These are phyloP conservation scores for Lipophrys pholis DNA, from an alignment of 2,113 vertebrate genomes.

Conservation along the genomic window DNA sequence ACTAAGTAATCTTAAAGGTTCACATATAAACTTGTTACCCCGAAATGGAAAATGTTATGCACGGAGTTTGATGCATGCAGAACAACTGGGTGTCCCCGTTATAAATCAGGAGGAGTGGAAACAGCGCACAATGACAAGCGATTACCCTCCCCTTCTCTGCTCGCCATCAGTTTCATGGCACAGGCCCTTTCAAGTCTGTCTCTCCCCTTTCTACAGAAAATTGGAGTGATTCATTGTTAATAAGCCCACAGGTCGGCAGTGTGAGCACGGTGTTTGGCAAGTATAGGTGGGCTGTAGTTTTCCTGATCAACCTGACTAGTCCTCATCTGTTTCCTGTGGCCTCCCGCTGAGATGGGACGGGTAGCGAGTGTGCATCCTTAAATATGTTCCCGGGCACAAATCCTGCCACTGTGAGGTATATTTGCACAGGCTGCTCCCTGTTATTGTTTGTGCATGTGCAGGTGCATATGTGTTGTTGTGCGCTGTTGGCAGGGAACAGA, in stretches of 20 bases:
- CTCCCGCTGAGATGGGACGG: conserved; percentile 72
- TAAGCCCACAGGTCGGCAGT: conserved; percentile 68
- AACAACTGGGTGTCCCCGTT: conserved; percentile 57
- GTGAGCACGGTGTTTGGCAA: conserved; percentile 26
- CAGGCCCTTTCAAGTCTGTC: conserved; percentile 68
- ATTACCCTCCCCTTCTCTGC: conserved; percentile 46
- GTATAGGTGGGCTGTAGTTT: conserved; percentile 63
- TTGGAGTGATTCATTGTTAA: conserved; percentile 76
- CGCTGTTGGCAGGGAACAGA: conserved; percentile 51
- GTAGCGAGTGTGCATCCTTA: conserved; percentile 72
- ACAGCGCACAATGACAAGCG: conserved; percentile 59
- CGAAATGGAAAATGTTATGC: conserved; percentile 65
- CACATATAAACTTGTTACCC: conserved; percentile 67
- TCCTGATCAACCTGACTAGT: conserved; percentile 74
- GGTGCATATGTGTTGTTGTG: conserved; percentile 27
- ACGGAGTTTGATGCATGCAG: conserved; percentile 50
- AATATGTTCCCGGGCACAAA: conserved; percentile 76
- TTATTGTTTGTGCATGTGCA: conserved; percentile 17
- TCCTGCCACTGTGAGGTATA: conserved; percentile 67
- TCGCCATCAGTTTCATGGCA: conserved; percentile 47
- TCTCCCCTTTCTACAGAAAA: conserved; percentile 64
- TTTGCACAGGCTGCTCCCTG: conserved; percentile 51
- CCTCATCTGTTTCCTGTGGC: conserved; percentile 78
- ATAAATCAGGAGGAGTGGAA: conserved; percentile 53
- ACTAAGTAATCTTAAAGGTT: conserved; percentile 74